phyloP scores from a whole-genome alignment of 2,113 vertebrate species.

The Upupa epops region DNA sequence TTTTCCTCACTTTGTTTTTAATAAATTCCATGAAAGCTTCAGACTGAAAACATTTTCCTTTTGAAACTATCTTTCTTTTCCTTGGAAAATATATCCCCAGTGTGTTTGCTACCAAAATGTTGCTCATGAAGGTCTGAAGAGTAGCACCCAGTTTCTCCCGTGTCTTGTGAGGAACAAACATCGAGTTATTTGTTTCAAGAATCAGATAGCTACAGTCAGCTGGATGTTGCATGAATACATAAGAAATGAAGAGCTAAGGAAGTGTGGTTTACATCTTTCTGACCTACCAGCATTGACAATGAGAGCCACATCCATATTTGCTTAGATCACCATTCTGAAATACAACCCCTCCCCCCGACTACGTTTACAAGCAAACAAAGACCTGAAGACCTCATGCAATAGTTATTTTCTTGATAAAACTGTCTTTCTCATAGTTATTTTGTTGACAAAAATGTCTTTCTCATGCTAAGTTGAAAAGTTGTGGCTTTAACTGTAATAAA shows the following conservation, averaged over 20 bases:
- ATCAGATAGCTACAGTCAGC: neutral
- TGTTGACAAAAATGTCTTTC: neutral
- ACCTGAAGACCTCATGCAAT: neutral
- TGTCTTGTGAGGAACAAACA: neutral
- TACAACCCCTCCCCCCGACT: neutral
- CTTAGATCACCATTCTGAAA: neutral
- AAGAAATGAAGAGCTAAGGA: neutral
- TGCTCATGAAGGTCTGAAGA: neutral
- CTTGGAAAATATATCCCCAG: neutral
- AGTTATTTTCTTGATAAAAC: neutral
- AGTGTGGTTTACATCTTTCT: neutral
- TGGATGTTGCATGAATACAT: neutral
- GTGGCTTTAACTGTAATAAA: neutral
- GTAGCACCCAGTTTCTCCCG: neutral
- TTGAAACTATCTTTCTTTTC: neutral
- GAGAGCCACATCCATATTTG: neutral
- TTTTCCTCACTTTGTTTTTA: constrained; percentile 38
- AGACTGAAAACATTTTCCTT: constrained; percentile 46
- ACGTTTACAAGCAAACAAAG: neutral
- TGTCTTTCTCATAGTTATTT: neutral
- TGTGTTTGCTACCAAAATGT: constrained; percentile 1
- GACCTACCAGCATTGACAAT: neutral
- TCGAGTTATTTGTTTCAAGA: neutral
- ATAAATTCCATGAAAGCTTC: constrained; percentile 26
- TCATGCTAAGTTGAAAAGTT: neutral